Evolutionary conservation across 2,888 invertebrate species (phyloP), one percentile per base, ranked within the genome.

Genomic region (Troglohyphantes excavatus): DNA sequence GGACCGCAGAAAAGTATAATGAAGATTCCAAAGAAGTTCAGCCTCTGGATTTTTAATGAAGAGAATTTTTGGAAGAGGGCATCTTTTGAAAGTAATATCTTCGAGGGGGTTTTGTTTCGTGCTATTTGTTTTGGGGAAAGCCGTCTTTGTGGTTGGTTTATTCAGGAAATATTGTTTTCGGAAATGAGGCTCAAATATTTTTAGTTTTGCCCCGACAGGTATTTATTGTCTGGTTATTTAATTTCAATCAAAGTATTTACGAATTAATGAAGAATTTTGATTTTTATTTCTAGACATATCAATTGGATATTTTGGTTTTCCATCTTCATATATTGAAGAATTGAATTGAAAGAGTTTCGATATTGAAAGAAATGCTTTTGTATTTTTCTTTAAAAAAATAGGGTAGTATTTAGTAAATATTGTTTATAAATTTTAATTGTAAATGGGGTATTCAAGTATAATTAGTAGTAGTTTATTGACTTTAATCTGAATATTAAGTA

Each of bases 1-100:
- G 33, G 39, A 63, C 68, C 61, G 13, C 39, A 21, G 70, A 61
- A 68, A 72, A 43, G 26, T 61, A 63, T 81, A 82, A 81, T 72
- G 82, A 70, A 82, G 72, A 72, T 27, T 21, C 46, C 9, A 29
- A 53, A 39, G 29, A 43, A 26, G 23, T 63, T 23, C 29, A 27
- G 5, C 23, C 11, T 26, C 19, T 26, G 17, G 17, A 72, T 9
- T 43, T 63, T 76, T 72, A 63, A 82, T 72, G 43, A 82, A 59
- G 72, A 17, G 13, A 72, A 63, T 59, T 82, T 59, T 82, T 82
- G 11, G 26, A 9, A 19, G 23, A 33, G 43, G 70, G 29, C 26
- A 7, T 19, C 61, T 72, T 63, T 65, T n/a, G 65, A 53, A n/a
- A 5, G 9, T 27, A 65, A 65, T 46, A 43, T 2, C 5, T 43